Evolutionary conservation across 1,140 invertebrate species (phyloP).

Genomic region (Episyrphus balteatus): DNA sequence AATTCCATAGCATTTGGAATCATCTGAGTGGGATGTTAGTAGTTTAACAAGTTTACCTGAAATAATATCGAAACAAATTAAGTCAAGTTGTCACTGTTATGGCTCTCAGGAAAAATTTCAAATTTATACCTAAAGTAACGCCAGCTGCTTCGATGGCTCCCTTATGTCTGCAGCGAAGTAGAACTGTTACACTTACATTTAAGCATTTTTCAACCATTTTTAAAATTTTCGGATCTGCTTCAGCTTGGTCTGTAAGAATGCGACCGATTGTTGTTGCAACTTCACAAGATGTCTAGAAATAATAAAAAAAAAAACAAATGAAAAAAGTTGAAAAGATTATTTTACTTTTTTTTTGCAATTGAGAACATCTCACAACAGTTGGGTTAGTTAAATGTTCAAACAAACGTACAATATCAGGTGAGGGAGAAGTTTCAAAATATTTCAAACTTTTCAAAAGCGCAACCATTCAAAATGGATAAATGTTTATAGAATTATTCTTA

Average conservation of each 20-base stretch:
- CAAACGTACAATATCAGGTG: too few species aligned
- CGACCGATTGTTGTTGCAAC: conserved; percentile 26
- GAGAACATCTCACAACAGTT: too few species aligned
- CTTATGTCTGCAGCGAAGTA: conserved; percentile 65
- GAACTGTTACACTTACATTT: conserved; percentile 47
- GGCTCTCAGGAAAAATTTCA: background rate
- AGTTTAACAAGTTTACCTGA: conserved; percentile 20
- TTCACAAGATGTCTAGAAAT: conserved; percentile 20
- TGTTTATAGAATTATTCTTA: too few species aligned
- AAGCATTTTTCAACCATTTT: conserved; percentile 40
- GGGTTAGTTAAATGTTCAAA: too few species aligned
- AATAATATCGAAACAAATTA: background rate
- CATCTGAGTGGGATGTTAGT: conserved; percentile 9
- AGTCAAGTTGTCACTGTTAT: background rate
- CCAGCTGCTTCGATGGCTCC: conserved; percentile 67
- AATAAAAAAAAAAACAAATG: background rate
- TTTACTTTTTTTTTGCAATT: too few species aligned
- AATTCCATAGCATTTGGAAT: conserved; percentile 16
- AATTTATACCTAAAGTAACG: conserved; percentile 40
- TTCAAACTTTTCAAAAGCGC: too few species aligned
- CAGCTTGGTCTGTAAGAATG: conserved; percentile 3
- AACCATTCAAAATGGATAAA: too few species aligned
- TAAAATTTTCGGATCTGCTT: conserved; percentile 16
- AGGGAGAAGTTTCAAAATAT: too few species aligned
- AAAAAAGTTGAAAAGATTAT: background rate